These are phyloP conservation scores for Sternotherus odoratus DNA, from an alignment of 2,797 vertebrate genomes.

Conservation along the genomic window DNA sequence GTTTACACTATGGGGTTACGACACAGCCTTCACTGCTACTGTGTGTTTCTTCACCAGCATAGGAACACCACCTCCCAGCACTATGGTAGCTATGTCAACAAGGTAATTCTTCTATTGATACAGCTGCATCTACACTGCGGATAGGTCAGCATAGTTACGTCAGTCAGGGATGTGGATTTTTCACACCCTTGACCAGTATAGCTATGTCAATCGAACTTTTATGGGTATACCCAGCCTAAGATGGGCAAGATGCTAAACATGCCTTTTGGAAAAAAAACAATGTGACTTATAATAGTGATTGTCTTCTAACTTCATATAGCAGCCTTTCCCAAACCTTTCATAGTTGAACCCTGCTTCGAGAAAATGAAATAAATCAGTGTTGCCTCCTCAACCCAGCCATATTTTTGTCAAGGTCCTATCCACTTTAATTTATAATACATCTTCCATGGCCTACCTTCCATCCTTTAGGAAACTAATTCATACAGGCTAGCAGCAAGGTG, in stretches of 20 bases:
- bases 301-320: background rate
- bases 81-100: background rate
- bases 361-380: background rate
- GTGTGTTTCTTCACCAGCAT: background rate
- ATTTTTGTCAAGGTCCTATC: background rate
- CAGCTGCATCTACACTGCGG: background rate
- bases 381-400: background rate
- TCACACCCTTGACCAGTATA: background rate
- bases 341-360: background rate
- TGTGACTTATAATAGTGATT: background rate
- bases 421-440: background rate
- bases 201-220: background rate
- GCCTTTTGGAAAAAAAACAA: background rate
- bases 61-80: background rate
- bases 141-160: background rate
- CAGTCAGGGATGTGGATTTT: background rate
- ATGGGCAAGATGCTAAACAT: background rate
- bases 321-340: background rate
- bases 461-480: background rate
- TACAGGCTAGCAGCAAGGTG: background rate
- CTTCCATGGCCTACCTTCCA: background rate
- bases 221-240: background rate
- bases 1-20: too few relatives aligned
- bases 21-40: background rate
- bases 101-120: background rate